Base-by-base conservation (phyloP, 2,797 vertebrate species). In the Thaleichthys pacificus region DNA sequence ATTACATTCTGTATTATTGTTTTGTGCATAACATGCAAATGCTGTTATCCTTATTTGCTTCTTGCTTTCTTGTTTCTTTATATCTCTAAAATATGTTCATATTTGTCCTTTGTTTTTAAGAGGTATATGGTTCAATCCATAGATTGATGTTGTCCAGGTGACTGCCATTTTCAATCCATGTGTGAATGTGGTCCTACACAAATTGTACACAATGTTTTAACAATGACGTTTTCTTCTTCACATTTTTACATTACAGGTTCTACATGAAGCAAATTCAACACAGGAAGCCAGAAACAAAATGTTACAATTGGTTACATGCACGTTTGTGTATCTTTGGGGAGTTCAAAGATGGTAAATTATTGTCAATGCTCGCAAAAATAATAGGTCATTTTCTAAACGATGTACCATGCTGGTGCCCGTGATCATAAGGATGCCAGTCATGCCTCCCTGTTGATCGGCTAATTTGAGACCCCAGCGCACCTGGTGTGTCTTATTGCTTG, bases 341-440 rank as follows among this genome's bases (percentile, higher is more conserved):
- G 80, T 87, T 90, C 89, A 88, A 91, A 91, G 86, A 87, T 87
- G 82, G 85, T 92, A 92, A 93, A 93, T 93, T 91, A 93, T 92
- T 92, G 93, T 92, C 92, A 93, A 93, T 93, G 91, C 89, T 84
- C 82, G 80, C 86, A 91, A 92, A 91, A 91, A 93, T 92, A 93
- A 93, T 92, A 91, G 92, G 88, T 92, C 91, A 93, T 94, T 93
- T 93, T 85, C 90, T 91, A 93, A 93, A 93, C 80, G 91, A 92
- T 84, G 88, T 92, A 89, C 78, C 91, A 89, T 82, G 92, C 91
- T 88, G 92, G 86, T 82, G 84, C 86, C 84, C 76, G 82, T 86
- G 88, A 91, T 93, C 88, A 91, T 92, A 90, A 89, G 87, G 89
- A 91, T 88, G 89, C 87, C 85, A 84, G 81, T 85, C 89, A 82